These are phyloP conservation scores for Carassius auratus DNA, from an alignment of 2,113 vertebrate species.

Conservation along the genomic window DNA sequence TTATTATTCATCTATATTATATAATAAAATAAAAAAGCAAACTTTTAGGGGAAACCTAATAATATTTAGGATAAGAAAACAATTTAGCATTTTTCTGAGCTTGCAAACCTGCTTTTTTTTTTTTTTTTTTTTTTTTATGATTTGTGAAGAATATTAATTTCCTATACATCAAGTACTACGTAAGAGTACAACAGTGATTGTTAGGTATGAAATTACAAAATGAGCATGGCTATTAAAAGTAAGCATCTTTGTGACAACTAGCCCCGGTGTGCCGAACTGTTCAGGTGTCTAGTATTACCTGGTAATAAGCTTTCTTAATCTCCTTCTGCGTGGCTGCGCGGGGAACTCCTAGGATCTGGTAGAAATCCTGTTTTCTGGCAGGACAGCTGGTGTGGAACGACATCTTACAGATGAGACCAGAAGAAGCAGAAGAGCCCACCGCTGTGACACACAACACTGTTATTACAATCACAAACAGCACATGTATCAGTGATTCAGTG, in stretches of 20 bases:
- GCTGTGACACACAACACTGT: constrained; percentile 55
- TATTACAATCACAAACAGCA: background rate
- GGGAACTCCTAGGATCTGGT: constrained; percentile 89
- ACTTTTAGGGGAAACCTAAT: no score
- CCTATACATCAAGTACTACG: no score
- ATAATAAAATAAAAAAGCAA: no score
- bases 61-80: no score
- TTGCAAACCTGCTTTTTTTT: no score
- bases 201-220: no score
- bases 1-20: no score
- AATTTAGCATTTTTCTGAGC: no score
- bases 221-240: no score
- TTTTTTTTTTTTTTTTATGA: no score
- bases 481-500: background rate
- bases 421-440: constrained; percentile 38
- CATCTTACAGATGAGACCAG: constrained; percentile 61
- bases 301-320: constrained; percentile 98
- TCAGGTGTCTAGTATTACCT: constrained; percentile 78
- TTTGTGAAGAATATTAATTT: no score
- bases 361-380: constrained; percentile 85
- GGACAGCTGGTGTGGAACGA: constrained; percentile 84
- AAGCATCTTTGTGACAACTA: background rate
- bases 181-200: no score
- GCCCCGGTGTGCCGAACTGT: background rate
- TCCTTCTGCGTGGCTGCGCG: constrained; percentile 90